These are phyloP conservation scores for Agrochola lota DNA, from an alignment of 2,888 invertebrate species.

Conservation along the genomic window DNA sequence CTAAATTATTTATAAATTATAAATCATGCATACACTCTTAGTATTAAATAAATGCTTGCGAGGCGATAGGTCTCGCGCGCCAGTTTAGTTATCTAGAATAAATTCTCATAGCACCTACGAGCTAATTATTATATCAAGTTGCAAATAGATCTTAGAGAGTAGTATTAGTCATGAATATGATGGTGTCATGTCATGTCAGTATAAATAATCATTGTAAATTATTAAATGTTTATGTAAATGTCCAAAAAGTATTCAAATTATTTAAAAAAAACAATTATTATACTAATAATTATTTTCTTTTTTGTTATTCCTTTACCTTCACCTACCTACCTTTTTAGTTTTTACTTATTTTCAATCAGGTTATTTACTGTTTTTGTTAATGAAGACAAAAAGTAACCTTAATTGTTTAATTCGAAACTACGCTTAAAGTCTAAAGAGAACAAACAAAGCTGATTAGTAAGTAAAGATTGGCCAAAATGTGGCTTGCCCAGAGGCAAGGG, in stretches of 20 bases:
- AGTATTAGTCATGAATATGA: constrained; percentile 89
- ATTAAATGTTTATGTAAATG: constrained; percentile 91
- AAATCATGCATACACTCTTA: constrained; percentile 90
- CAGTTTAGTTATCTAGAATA: constrained; percentile 88
- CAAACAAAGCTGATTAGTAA: constrained; percentile 1
- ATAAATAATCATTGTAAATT: constrained; percentile 91
- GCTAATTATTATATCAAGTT: constrained; percentile 84
- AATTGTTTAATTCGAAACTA: background rate
- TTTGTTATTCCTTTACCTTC: constrained; percentile 82
- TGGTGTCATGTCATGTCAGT: constrained; percentile 90
- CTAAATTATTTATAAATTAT: constrained; percentile 88
- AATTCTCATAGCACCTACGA: constrained; percentile 89
- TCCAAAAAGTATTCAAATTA: constrained; percentile 91
- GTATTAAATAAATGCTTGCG: constrained; percentile 86
- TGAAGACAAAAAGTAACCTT: constrained; percentile 6
- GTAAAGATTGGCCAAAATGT: background rate
- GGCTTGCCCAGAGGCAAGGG: too few species aligned
- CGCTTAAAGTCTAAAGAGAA: background rate
- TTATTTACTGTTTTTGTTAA: constrained; percentile 6
- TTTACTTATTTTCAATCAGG: constrained; percentile 17
- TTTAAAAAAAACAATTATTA: constrained; percentile 90
- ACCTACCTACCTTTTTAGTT: constrained; percentile 59
- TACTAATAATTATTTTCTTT: constrained; percentile 87
- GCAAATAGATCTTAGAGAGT: constrained; percentile 88
- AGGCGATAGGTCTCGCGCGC: constrained; percentile 84